Evolutionary conservation across 2,888 invertebrate genomes (phyloP).

Genomic region (Gasteruption jaculator): DNA sequence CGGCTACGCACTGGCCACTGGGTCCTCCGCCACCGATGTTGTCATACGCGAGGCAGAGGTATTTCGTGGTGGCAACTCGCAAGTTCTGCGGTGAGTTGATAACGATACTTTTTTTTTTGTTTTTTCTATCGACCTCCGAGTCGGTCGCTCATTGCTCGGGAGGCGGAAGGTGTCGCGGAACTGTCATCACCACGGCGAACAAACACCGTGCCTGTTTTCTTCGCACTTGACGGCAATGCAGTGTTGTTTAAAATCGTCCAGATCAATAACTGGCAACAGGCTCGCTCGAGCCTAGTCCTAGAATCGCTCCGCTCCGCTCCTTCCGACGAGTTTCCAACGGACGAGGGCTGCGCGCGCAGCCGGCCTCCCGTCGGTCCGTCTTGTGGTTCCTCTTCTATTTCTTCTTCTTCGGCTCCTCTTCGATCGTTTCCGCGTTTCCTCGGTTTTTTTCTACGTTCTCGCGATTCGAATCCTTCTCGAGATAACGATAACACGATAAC

Average conservation of each 20-base stretch:
- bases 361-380: no score
- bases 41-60: not conserved
- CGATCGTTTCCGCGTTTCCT: no score
- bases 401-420: no score
- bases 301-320: no score
- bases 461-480: no score
- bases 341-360: no score
- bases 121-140: not conserved
- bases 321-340: no score
- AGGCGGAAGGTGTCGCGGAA: not conserved
- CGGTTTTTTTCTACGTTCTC: no score
- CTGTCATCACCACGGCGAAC: conserved; percentile 17
- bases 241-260: conserved; percentile 49
- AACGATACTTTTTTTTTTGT: conserved; percentile 1
- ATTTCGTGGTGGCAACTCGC: conserved; percentile 8
- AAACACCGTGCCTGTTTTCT: conserved; percentile 26
- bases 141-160: not conserved
- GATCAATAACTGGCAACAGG: conserved; percentile 52
- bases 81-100: no score
- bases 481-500: no score
- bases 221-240: conserved; percentile 48
- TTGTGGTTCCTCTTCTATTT: no score
- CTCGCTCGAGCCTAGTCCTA: no score
- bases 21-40: conserved; percentile 1
- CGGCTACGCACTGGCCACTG: conserved; percentile 6